Evolutionary conservation across 2,113 vertebrate species (phyloP), one percentile per base, ranked within the genome.

Genomic region (Nothocercus julius): DNA sequence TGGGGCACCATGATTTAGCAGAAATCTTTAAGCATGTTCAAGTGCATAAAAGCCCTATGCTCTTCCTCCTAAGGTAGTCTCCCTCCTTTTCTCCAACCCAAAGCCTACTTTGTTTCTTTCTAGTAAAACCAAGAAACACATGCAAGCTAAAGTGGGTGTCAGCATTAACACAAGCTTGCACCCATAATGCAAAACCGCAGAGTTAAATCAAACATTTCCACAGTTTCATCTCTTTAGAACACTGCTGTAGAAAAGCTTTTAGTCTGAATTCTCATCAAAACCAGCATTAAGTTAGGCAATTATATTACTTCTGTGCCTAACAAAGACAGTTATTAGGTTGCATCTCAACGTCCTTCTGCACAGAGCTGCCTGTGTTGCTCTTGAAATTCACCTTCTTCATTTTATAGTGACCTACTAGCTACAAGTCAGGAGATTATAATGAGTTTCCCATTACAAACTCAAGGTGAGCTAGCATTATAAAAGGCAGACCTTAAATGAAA

Each of bases 351-450:
- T 74, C 58, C 38, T 24, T 53, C 36, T 66, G 32, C 16, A 25
- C 17, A 25, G 69, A 77, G 66, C 58, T 44, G 17, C 36, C 45
- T 21, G 36, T 75, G 30, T 20, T 70, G 44, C 16, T 70, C 54
- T 47, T 74, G 51, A 66, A 63, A 68, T 45, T 72, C 44, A 87
- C 27, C 22, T 73, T 83, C 53, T 42, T 42, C 44, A 69, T 18
- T 69, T 66, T 66, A 72, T 21, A 75, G n/a, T 61, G 68, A 76
- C 30, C 53, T 45, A 80, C 7, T 54, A 25, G 42, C 56, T 73
- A 89, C 79, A 88, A 92, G 79, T 36, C 59, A 92, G 34, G 32
- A 85, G 51, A 85, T 74, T 96, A 81, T 75, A 92, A 77, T 59
- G 58, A 87, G 62, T 56, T 84, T 85, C 68, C 30, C 56, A 69